These are phyloP conservation scores for Cepphus grylle DNA, from an alignment of 2,113 vertebrate species.

Conservation along the genomic window DNA sequence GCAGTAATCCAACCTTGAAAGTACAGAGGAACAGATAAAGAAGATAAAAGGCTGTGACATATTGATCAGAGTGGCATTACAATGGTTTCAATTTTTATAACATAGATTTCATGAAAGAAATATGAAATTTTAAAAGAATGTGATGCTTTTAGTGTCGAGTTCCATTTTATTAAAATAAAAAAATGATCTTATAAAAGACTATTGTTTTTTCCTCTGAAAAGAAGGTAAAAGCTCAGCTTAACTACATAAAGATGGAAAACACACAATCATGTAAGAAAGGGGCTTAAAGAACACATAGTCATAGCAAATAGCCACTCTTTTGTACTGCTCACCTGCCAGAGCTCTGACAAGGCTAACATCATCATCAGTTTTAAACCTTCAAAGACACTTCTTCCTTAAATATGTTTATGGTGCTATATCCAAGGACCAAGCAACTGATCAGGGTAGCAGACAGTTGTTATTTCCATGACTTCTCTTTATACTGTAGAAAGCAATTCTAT, in stretches of 20 bases:
- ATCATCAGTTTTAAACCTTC: background rate
- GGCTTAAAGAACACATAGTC: background rate
- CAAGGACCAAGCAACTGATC: background rate
- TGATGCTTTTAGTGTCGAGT: background rate
- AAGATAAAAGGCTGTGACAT: background rate
- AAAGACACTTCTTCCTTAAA: background rate
- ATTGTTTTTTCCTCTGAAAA: background rate
- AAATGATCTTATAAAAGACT: background rate
- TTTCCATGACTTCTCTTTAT: background rate
- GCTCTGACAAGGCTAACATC: background rate
- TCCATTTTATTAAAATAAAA: background rate
- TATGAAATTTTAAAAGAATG: background rate
- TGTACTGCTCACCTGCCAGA: background rate
- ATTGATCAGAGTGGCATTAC: background rate
- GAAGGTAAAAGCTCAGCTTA: background rate
- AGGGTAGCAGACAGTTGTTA: background rate
- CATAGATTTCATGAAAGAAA: background rate
- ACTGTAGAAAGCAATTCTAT: background rate
- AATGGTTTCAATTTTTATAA: background rate
- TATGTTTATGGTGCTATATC: background rate
- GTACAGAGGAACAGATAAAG: background rate
- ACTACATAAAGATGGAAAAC: background rate
- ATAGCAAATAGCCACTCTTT: background rate
- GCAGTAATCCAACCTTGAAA: background rate
- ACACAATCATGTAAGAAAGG: background rate